Conservation (phyloP, 2,888 invertebrate species). For the Molorchus minor region DNA sequence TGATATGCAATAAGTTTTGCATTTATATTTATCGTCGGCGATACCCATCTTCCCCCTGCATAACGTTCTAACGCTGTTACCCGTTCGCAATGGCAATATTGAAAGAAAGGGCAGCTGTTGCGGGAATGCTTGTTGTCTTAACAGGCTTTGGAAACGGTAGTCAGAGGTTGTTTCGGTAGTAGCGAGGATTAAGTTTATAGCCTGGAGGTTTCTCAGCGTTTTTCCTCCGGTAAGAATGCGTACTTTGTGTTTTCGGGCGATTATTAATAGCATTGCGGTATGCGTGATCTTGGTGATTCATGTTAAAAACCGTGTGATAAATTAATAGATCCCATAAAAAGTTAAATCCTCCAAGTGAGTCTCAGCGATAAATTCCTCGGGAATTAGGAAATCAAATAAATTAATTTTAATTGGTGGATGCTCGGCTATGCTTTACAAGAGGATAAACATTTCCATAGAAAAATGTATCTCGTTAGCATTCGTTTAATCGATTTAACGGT, state of each 20-base stretch:
- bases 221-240: conserved; percentile 6
- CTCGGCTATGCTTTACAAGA: too few relatives aligned
- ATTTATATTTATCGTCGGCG: too few relatives aligned
- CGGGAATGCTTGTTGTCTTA: conserved; percentile 2
- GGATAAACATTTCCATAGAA: too few relatives aligned
- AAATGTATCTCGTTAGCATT: too few relatives aligned
- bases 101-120: conserved; percentile 20
- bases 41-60: too few relatives aligned
- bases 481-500: too few relatives aligned
- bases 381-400: conserved; percentile 14
- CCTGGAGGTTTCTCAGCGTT: conserved; percentile 7
- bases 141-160: conserved; percentile 19
- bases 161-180: conserved; percentile 13
- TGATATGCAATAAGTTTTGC: too few relatives aligned
- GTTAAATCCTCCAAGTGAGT: neutral
- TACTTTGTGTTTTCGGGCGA: conserved; percentile 10
- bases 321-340: conserved; percentile 15
- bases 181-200: conserved; percentile 7
- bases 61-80: too few relatives aligned
- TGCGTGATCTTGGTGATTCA: conserved; percentile 1
- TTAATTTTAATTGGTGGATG: conserved; percentile 18
- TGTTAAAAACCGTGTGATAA: conserved; percentile 17
- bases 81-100: too few relatives aligned
- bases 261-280: conserved; percentile 14
- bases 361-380: neutral